phyloP scores from a whole-genome alignment of 2,888 invertebrate species.

The Tromatobia lineatoria region DNA sequence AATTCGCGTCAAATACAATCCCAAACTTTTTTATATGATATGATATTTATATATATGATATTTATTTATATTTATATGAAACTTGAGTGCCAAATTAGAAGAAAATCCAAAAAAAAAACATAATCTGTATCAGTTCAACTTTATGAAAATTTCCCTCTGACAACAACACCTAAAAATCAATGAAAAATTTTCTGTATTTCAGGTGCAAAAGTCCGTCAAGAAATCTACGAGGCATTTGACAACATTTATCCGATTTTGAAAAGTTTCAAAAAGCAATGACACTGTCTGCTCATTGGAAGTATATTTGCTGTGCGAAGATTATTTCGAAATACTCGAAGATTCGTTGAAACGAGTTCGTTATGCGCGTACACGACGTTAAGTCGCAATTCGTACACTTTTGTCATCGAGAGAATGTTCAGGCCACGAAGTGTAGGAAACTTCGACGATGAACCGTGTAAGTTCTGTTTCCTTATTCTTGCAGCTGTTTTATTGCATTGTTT shows the following conservation, averaged over 20 bases:
- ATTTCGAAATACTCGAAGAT: slow-evolving; percentile 18
- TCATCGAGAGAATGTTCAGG: not conserved
- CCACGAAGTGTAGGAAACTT: not conserved
- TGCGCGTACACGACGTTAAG: not conserved
- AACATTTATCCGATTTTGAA: slow-evolving; percentile 98
- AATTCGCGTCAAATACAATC: too few relatives aligned
- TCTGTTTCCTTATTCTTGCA: slow-evolving; percentile 37
- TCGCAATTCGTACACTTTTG: not conserved
- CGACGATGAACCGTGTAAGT: slow-evolving; percentile 24
- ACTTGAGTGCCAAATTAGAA: too few relatives aligned
- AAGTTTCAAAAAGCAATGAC: slow-evolving; percentile 94
- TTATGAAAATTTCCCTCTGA: too few relatives aligned
- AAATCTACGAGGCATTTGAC: slow-evolving; percentile 97
- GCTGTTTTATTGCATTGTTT: not conserved
- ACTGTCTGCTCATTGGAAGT: slow-evolving; percentile 22
- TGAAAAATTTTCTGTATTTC: slow-evolving; percentile 33
- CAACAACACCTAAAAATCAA: not conserved
- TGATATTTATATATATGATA: too few relatives aligned
- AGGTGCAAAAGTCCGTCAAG: slow-evolving; percentile 97
- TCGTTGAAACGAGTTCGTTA: slow-evolving; percentile 2
- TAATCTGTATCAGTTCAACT: too few relatives aligned
- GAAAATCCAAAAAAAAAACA: too few relatives aligned
- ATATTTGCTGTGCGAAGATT: slow-evolving; percentile 39
- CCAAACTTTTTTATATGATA: too few relatives aligned
- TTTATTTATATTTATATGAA: too few relatives aligned